Percentiles rank a stretch among this genome's conserved stretches.
Conservation (phyloP, 1,140 invertebrate species). For the Scaptomyza pallida region DNA sequence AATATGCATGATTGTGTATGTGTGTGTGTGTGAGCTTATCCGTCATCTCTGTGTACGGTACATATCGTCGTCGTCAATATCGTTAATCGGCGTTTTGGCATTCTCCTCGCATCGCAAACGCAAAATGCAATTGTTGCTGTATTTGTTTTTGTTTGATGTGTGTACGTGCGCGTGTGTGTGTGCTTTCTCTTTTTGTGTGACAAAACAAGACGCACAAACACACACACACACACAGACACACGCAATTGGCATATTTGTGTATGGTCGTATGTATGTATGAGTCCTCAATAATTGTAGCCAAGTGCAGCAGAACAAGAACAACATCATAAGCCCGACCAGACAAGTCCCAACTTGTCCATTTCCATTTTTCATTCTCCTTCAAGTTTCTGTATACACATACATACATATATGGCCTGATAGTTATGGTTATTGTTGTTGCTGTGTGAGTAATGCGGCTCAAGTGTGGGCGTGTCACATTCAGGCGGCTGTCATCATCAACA, state of each 20-base stretch:
- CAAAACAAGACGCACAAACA: constrained; percentile 17
- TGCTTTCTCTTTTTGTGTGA: constrained; percentile 53
- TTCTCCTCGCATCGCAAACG: constrained; percentile 31
- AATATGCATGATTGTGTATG: neutral
- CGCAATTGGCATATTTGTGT: neutral
- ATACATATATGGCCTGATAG: constrained; percentile 14
- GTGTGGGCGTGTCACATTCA: constrained; percentile 45
- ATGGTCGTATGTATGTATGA: constrained; percentile 10
- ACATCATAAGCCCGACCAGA: constrained; percentile 6
- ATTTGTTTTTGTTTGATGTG: constrained; percentile 9
- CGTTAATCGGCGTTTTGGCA: constrained; percentile 40
- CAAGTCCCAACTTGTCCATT: constrained; percentile 26
- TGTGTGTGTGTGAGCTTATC: constrained; percentile 9
- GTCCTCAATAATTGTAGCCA: constrained; percentile 55
- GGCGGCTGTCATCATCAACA: constrained; percentile 32
- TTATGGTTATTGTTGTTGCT: constrained; percentile 8
- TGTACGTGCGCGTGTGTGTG: constrained; percentile 5
- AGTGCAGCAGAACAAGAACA: constrained; percentile 27
- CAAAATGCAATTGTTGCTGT: constrained; percentile 26
- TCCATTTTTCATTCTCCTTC: constrained; percentile 31
- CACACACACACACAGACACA: constrained; percentile 1
- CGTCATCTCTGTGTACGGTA: constrained; percentile 14
- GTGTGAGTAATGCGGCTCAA: constrained; percentile 51
- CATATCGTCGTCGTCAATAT: constrained; percentile 17
- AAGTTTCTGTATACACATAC: constrained; percentile 26